phyloP scores from a whole-genome alignment of 2,113 vertebrate genomes.

The Tragelaphus scriptus region DNA sequence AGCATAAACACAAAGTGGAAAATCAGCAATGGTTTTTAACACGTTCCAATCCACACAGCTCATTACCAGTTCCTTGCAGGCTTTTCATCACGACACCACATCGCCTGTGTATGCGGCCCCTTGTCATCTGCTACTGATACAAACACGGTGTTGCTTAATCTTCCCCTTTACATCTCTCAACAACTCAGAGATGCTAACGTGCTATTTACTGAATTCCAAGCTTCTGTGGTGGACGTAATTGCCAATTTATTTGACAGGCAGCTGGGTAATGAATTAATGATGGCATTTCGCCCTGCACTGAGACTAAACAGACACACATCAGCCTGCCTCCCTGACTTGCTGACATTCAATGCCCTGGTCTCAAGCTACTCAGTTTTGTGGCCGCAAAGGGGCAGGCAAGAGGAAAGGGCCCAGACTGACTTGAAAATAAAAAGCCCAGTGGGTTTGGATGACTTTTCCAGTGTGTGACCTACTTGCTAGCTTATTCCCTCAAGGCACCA shows the following conservation, averaged over 20 bases:
- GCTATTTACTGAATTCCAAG: slow-evolving; percentile 98
- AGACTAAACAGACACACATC: slow-evolving; percentile 96
- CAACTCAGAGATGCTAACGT: slow-evolving; percentile 87
- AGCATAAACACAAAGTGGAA: slow-evolving; percentile 82
- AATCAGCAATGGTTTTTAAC: slow-evolving; percentile 79
- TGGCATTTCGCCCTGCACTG: slow-evolving; percentile 96
- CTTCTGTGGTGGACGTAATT: slow-evolving; percentile 91
- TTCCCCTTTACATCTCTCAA: slow-evolving; percentile 88
- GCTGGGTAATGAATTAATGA: slow-evolving; percentile 99
- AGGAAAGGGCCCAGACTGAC: slow-evolving; percentile 73
- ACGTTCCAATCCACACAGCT: slow-evolving; percentile 61
- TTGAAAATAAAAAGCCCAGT: slow-evolving; percentile 83
- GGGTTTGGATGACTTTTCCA: slow-evolving; percentile 89
- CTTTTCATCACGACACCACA: slow-evolving; percentile 85
- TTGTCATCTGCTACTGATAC: slow-evolving; percentile 87
- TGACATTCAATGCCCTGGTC: slow-evolving; percentile 90
- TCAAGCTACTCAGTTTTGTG: slow-evolving; percentile 80
- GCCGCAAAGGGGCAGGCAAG: slow-evolving; percentile 76
- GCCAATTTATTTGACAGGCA: slow-evolving; percentile 99
- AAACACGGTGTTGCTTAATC: slow-evolving; percentile 82
- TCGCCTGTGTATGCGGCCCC: slow-evolving; percentile 79
- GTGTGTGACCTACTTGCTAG: slow-evolving; percentile 90
- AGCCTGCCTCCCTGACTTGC: slow-evolving; percentile 86
- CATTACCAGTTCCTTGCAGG: slow-evolving; percentile 85
- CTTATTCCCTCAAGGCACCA: slow-evolving; percentile 83